These are phyloP conservation scores for Anhinga rufa DNA, from an alignment of 2,113 vertebrate species.

Conservation along the genomic window DNA sequence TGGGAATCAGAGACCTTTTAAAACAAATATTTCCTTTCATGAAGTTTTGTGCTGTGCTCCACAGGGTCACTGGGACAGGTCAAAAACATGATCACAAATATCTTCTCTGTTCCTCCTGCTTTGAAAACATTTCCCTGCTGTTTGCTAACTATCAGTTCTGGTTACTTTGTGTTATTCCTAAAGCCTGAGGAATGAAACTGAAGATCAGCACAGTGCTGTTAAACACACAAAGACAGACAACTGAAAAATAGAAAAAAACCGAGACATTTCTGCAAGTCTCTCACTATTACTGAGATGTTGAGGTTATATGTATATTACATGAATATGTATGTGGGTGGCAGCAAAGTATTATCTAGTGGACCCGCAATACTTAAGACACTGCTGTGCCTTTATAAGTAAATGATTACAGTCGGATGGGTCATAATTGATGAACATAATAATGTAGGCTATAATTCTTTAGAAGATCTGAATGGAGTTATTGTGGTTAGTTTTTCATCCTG, in stretches of 20 bases:
- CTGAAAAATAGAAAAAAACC: background rate
- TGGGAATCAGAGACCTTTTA: background rate
- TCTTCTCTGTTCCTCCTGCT: background rate
- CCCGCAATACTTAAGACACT: background rate
- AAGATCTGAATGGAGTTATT: background rate
- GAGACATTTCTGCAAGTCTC: background rate
- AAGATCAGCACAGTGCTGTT: background rate
- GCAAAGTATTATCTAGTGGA: background rate
- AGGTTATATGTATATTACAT: background rate
- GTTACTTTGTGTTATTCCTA: background rate
- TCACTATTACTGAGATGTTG: background rate
- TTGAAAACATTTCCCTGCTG: background rate
- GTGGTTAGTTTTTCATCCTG: background rate
- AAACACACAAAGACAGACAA: background rate
- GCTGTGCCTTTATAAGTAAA: background rate
- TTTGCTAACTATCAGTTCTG: background rate
- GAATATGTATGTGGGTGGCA: background rate
- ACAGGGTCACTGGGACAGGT: background rate
- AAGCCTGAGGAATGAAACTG: background rate
- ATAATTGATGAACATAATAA: background rate
- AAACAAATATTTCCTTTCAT: constrained; percentile 1
- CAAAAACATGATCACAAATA: background rate
- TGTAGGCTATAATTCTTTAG: background rate
- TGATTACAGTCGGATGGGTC: background rate
- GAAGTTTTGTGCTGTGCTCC: background rate